Percentiles rank a stretch among this genome's conserved stretches.
phyloP scores from a whole-genome alignment of 2,888 invertebrate genomes.

The Julus scanicus region DNA sequence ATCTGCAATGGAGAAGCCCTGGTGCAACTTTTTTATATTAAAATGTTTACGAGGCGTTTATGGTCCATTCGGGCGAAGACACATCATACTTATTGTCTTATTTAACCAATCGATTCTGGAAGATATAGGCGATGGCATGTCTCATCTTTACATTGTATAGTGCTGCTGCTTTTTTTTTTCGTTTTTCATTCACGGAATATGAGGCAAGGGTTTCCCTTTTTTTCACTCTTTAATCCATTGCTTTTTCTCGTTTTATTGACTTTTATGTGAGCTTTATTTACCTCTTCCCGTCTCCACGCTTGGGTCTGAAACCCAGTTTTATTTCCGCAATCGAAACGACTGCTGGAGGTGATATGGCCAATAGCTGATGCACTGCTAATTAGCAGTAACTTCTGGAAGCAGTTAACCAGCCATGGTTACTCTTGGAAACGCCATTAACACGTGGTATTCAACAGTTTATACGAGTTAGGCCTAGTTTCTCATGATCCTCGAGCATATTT shows the following conservation, averaged over 20 bases:
- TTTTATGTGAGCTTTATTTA: neutral
- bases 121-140: neutral
- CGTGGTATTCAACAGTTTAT: neutral
- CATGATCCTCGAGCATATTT: neutral
- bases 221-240: constrained; percentile 23
- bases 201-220: neutral
- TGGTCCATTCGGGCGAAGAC: constrained; percentile 42
- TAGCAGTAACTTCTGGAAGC: neutral
- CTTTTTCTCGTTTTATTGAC: constrained; percentile 7
- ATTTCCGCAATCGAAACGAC: neutral
- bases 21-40: constrained; percentile 24
- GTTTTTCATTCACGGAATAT: constrained; percentile 5
- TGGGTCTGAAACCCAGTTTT: neutral
- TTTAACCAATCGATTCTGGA: constrained; percentile 36
- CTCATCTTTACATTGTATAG: neutral
- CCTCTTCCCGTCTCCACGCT: neutral
- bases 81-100: constrained; percentile 42
- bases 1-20: neutral
- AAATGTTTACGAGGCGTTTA: constrained; percentile 42
- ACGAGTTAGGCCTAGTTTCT: neutral
- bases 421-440: neutral
- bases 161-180: neutral
- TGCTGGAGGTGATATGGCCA: neutral
- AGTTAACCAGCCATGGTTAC: constrained; percentile 5
- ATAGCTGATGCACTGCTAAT: neutral